phyloP scores from a whole-genome alignment of 1,140 invertebrate genomes.

The Camponotus pennsylvanicus region DNA sequence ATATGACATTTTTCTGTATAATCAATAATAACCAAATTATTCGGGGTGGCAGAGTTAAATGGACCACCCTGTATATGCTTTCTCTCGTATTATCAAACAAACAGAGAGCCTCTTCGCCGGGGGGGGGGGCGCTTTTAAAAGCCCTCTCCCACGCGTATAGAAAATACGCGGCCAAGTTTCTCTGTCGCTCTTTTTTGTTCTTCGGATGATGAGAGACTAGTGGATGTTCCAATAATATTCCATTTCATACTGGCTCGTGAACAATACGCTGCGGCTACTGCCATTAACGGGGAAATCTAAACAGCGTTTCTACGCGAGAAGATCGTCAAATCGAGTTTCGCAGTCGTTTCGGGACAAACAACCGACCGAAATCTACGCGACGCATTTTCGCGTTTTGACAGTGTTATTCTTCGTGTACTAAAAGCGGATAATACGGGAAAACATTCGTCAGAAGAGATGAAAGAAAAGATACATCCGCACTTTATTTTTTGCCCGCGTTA shows the following conservation, averaged over 20 bases:
- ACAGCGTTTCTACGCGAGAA: conserved; percentile 43
- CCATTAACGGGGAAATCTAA: conserved; percentile 51
- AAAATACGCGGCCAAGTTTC: conserved; percentile 41
- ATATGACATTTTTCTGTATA: too few species aligned
- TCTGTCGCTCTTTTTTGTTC: neutral
- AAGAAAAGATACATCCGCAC: neutral
- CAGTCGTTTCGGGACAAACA: conserved; percentile 11
- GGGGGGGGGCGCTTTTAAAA: conserved; percentile 41
- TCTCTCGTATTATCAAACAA: conserved; percentile 56
- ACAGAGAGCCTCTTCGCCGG: neutral
- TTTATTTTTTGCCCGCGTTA: neutral
- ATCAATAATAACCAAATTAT: too few species aligned
- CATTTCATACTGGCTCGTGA: conserved; percentile 15
- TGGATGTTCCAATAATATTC: conserved; percentile 55
- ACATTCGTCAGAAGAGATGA: neutral
- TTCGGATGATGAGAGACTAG: conserved; percentile 6
- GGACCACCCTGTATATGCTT: neutral
- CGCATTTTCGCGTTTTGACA: conserved; percentile 22
- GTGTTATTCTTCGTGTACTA: neutral
- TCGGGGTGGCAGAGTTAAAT: too few species aligned
- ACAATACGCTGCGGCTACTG: conserved; percentile 14
- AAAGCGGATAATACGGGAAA: conserved; percentile 17
- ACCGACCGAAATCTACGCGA: neutral
- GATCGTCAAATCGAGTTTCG: conserved; percentile 40
- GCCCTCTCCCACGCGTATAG: conserved; percentile 12